A percentile compares a stretch with the other conserved stretches of the same genome.
phyloP scores from a whole-genome alignment of 2,888 invertebrate species.

The Kryphioiulus occultus region DNA sequence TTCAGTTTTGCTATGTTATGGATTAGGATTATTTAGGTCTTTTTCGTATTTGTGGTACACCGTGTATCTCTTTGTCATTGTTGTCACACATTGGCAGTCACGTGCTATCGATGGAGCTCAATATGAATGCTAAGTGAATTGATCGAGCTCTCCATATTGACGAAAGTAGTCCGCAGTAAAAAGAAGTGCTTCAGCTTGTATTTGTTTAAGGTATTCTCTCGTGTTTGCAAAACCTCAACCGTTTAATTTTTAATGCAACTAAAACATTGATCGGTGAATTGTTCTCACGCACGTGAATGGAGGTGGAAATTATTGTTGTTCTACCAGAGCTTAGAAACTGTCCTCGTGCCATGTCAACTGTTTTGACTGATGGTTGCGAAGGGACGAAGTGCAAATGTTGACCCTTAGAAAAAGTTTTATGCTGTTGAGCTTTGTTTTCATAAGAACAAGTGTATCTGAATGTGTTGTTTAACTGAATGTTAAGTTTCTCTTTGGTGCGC shows the following conservation, averaged over 20 bases:
- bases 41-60: too few relatives aligned
- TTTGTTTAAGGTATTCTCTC: not conserved
- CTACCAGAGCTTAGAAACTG: too few relatives aligned
- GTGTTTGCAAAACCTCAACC: not conserved
- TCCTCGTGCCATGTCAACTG: not conserved
- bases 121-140: not conserved
- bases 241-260: constrained; percentile 11
- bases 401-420: not conserved
- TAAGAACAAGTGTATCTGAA: too few relatives aligned
- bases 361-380: not conserved
- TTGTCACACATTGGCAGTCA: too few relatives aligned
- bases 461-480: too few relatives aligned
- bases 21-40: too few relatives aligned
- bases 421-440: not conserved
- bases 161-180: not conserved
- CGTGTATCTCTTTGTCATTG: too few relatives aligned
- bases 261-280: not conserved
- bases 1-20: too few relatives aligned
- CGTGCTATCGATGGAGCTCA: too few relatives aligned
- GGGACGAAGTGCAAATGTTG: not conserved
- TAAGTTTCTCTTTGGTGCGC: too few relatives aligned
- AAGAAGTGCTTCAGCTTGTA: not conserved
- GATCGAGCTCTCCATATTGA: not conserved
- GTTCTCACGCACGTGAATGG: not conserved
- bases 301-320: not conserved